Evolutionary conservation across 2,113 vertebrate species (phyloP), one percentile per base, ranked within the genome.

Genomic region (Psilopsiagon aurifrons): DNA sequence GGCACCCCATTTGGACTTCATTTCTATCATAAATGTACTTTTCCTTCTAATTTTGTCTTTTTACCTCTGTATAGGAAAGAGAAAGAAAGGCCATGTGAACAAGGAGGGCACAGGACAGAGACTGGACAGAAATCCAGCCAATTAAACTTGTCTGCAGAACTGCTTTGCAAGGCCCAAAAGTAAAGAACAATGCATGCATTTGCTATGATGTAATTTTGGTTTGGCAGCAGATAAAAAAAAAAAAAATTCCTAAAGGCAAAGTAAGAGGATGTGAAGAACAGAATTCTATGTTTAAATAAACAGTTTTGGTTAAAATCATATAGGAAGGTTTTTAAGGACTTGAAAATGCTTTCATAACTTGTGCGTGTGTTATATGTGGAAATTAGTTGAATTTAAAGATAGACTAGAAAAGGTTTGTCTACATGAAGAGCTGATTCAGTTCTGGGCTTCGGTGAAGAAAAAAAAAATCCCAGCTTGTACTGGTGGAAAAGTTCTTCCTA

Each of bases 181-280:
- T 74, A 81, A 92, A 93, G 94, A 93, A 96, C 90, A 96, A 95
- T 93, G 90, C 92, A 93, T 92, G 92, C 83, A 94, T 97, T 90
- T 70, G 75, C 88, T 84, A 75, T 97, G 94, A 97, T 85, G 95
- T 96, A 86, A 97, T 96, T 90, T 88, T 93, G 94, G 94, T 94
- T 94, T 97, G 95, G 95, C 94, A 94, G 83, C 44, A 92, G 92
- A 94, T 93, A 41, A 94, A 94, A 96, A 93, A 37, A 37, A 37
- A 37, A 92, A 88, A 92, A 88, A 88, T 71, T 84, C 92, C 86
- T 88, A 73, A 91, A 93, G 0, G 1, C 22, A 2, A 84, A 93
- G 94, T 79, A 93, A 95, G 81, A 97, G 77, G 88, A 94, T 91
- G 83, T 74, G 83, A 95, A 85, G 81, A 80, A 79, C 44, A 77